A percentile compares a stretch with the other conserved stretches of the same genome.
Evolutionary conservation across 2,113 vertebrate genomes (phyloP).

Genomic region (Forbesichthys papilliferus): DNA sequence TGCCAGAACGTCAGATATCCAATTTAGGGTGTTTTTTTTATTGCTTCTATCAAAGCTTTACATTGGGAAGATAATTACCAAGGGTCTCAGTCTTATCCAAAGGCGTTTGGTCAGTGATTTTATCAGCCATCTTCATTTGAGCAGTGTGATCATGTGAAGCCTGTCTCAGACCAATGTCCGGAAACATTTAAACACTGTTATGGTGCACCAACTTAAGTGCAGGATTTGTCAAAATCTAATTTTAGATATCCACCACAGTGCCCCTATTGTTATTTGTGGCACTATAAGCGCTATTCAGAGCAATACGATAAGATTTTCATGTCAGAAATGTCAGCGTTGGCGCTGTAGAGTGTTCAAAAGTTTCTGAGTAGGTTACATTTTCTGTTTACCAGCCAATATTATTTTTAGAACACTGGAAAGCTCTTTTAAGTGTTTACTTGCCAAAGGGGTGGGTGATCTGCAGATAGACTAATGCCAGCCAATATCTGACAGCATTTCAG

Average conservation of each 20-base stretch:
- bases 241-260: slow-evolving; percentile 40
- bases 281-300: slow-evolving; percentile 20
- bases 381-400: neutral
- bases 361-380: neutral
- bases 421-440: neutral
- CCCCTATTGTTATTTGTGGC: slow-evolving; percentile 34
- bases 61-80: neutral
- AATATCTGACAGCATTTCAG: neutral
- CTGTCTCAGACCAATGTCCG: neutral
- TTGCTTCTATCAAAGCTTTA: slow-evolving; percentile 9
- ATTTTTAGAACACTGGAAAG: neutral
- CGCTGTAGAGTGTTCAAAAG: neutral
- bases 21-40: slow-evolving; percentile 12
- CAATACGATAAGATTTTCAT: neutral
- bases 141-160: neutral
- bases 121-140: neutral
- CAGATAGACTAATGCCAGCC: neutral
- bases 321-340: slow-evolving; percentile 5
- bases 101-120: neutral
- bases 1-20: neutral
- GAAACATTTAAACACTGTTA: neutral
- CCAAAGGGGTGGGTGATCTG: neutral
- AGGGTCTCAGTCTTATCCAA: neutral
- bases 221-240: slow-evolving; percentile 50
- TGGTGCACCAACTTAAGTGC: slow-evolving; percentile 34